Evolutionary conservation across 2,888 invertebrate species (phyloP), one percentile per base, ranked within the genome.

Genomic region (Timema cristinae): DNA sequence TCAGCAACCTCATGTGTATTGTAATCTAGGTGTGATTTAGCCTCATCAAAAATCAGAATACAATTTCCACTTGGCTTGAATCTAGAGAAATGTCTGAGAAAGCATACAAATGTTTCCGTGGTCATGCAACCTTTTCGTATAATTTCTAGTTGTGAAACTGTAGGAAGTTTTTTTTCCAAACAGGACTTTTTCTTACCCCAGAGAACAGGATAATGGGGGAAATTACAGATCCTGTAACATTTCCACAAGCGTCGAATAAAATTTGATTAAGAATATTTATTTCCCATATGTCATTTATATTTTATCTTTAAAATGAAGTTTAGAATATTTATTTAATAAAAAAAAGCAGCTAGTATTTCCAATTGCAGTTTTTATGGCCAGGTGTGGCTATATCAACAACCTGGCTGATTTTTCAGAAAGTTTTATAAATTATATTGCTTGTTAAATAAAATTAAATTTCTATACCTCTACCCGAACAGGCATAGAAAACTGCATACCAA

Each of bases 51-150:
- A 77, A 67, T 70, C 56, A 77, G 68, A 15, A 77, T 71, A 68
- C 71, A 68, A 72, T 68, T 56, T 32, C 76, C 75, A 16, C 68
- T 32, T 7, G 73, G 48, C 73, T 75, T 77, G 56, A 73, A 77
- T 72, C 74, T 75, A 13, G 67, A 59, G 13, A 77, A 74, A 72
- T 77, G 73, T 71, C 61, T 32, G 47, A 76, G 68, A 68, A 72
- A 77, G 47, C 74, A 70, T 56, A 76, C 69, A 68, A 76, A 77
- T 47, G 70, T 13, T 51, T 73, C 70, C 13, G 74, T 73, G n/a
- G 75, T 75, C 75, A 77, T 77, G 70, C 75, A 74, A 16, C 77
- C 76, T 74, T 78, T 78, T 68, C 72, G 74, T 7, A 77, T 69
- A 76, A 78, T 77, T 68, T 68, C 66, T 48, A 74, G 76, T 15